Evolutionary conservation across 2,797 vertebrate genomes (phyloP), one percentile per base, ranked within the genome.

Genomic region (Lacerta agilis): DNA sequence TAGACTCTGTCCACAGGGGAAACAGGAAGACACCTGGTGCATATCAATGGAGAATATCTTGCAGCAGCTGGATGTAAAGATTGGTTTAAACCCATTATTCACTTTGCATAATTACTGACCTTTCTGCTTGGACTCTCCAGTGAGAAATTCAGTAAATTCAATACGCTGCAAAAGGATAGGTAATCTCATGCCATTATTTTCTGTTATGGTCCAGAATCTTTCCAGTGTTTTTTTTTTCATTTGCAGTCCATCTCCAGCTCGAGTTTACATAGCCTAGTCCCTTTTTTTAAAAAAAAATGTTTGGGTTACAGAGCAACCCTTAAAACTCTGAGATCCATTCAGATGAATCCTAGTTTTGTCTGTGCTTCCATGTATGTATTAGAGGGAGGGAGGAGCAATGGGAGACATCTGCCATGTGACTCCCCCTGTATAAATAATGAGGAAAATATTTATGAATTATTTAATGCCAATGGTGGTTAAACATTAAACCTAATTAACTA

Each of bases 51-150:
- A 92, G 83, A 93, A 87, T 94, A 87, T 89, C 93, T 86, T 93
- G 86, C 61, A 93, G 86, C 93, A 96, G 92, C 90, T 95, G 92
- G 5, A 55, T 93, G 41, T 49, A 73, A 72, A 85, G 89, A 90
- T 92, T 94, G 90, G 82, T 95, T 91, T 87, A 94, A 95, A 89
- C 73, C 84, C 80, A 86, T 96, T 79, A 94, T 94, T 96, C 94
- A 92, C 95, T 96, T 95, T 95, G 91, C 91, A 90, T 95, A 96
- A 96, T 95, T 92, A 87, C 93, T 95, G 94, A 95, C 93, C 92
- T 96, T 95, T 94, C 89, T 94, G 75, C 82, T 84, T 93, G 43
- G 86, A 82, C 82, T 91, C 76, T 93, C 86, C 87, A 55, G 45
- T 85, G 92, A 94, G 90, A 89, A 92, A 94, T 93, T 92, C 84